A percentile compares a stretch with the other conserved stretches of the same genome.
Evolutionary conservation across 2,113 vertebrate genomes (phyloP).

Genomic region (Hystrix brachyura): DNA sequence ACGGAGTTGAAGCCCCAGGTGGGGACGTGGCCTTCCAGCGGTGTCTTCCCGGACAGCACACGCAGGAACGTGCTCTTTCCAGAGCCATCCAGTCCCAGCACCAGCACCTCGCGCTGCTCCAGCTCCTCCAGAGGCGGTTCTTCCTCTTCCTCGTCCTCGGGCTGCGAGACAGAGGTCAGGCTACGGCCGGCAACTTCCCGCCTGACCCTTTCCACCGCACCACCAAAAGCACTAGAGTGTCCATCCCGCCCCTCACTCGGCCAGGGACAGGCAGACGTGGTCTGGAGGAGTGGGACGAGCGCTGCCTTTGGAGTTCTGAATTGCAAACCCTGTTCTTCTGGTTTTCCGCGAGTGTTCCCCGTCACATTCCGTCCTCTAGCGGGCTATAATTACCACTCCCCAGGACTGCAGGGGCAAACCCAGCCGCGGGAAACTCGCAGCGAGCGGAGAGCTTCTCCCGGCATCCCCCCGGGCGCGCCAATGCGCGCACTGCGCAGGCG

Average conservation of each 20-base stretch:
- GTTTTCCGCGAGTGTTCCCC: neutral
- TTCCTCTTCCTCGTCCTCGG: constrained; percentile 67
- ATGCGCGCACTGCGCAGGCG: neutral
- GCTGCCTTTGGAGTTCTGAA: neutral
- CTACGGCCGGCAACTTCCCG: neutral
- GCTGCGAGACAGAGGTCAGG: constrained; percentile 60
- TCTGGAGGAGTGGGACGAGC: neutral
- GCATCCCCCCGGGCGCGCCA: neutral
- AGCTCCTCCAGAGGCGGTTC: constrained; percentile 84
- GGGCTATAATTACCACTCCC: rapidly evolving
- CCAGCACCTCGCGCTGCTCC: constrained; percentile 92
- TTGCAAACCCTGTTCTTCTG: neutral
- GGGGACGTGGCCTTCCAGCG: constrained; percentile 87
- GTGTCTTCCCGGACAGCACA: constrained; percentile 86
- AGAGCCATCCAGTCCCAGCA: constrained; percentile 94
- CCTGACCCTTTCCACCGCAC: neutral
- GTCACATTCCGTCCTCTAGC: neutral
- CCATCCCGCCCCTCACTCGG: neutral
- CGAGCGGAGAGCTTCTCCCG: neutral
- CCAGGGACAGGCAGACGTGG: neutral
- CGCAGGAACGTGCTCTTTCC: constrained; percentile 96
- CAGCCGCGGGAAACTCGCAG: rapidly evolving
- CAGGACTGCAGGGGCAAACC: neutral
- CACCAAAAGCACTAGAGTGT: neutral
- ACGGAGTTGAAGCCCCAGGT: constrained; percentile 95